These are phyloP conservation scores for Helostoma temminkii DNA, from an alignment of 2,797 vertebrate species.

Conservation along the genomic window DNA sequence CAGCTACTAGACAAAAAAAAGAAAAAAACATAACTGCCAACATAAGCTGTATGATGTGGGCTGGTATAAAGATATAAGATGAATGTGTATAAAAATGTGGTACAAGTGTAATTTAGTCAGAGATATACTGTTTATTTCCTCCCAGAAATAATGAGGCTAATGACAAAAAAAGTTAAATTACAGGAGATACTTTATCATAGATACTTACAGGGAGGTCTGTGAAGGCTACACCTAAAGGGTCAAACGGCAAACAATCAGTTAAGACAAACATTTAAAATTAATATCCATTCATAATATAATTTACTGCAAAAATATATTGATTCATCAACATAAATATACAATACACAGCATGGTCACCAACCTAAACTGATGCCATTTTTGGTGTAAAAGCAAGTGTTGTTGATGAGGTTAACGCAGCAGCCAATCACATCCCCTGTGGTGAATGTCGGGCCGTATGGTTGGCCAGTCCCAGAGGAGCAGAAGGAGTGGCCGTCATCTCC, in stretches of 20 bases:
- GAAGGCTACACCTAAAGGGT: conserved; percentile 93
- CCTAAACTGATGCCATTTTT: conserved; percentile 98
- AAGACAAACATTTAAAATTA: neutral
- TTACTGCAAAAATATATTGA: neutral
- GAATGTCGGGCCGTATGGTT: conserved; percentile 96
- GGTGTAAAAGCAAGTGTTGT: conserved; percentile 99
- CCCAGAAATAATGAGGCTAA: neutral
- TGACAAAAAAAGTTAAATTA: neutral
- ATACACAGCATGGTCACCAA: conserved; percentile 49
- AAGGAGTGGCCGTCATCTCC: conserved; percentile 98
- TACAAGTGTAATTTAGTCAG: no score
- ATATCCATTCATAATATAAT: neutral
- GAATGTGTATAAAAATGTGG: neutral
- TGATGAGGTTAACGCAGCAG: conserved; percentile 98
- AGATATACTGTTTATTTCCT: no score
- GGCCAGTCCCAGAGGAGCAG: conserved; percentile 97
- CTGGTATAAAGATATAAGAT: neutral
- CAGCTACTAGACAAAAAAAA: conserved; percentile 11
- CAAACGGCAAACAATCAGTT: conserved; percentile 27
- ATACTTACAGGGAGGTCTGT: conserved; percentile 98
- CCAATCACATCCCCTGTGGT: conserved; percentile 98
- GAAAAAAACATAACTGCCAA: conserved; percentile 24
- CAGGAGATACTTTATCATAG: neutral
- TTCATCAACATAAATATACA: neutral
- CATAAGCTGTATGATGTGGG: conserved; percentile 15